These are phyloP conservation scores for Thelaira solivaga DNA, from an alignment of 2,888 invertebrate species.

Conservation along the genomic window DNA sequence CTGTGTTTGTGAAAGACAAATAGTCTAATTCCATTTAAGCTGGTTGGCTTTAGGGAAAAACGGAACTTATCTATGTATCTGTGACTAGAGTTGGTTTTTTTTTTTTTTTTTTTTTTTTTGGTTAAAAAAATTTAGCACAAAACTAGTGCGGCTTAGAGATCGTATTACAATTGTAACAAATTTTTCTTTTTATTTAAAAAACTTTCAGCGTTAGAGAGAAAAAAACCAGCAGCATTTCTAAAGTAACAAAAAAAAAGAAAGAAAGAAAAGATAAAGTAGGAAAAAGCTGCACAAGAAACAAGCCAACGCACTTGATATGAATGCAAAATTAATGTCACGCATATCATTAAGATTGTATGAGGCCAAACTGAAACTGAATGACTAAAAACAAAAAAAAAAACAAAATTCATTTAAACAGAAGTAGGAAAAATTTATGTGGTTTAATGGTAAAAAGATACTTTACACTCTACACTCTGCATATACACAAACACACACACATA, in stretches of 20 bases:
- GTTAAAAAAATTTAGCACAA: background rate
- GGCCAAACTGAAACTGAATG: constrained; percentile 28
- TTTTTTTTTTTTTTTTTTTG: background rate
- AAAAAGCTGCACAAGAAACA: too few relatives aligned
- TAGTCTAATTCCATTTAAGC: too few relatives aligned
- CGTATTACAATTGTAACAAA: constrained; percentile 31
- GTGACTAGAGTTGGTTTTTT: too few relatives aligned
- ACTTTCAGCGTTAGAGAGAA: background rate
- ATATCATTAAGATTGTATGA: constrained; percentile 60
- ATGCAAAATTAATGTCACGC: constrained; percentile 60
- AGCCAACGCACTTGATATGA: constrained; percentile 58
- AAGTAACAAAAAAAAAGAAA: background rate
- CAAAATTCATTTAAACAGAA: background rate
- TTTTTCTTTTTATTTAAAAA: constrained; percentile 28
- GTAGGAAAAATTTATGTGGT: background rate
- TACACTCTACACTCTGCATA: background rate
- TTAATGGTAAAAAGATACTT: constrained; percentile 1
- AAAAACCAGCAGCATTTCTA: background rate
- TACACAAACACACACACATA: background rate
- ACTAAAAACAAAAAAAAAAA: too few relatives aligned
- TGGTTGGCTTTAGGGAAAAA: too few relatives aligned
- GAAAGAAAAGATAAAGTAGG: too few relatives aligned
- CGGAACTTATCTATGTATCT: too few relatives aligned
- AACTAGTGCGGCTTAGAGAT: constrained; percentile 39
- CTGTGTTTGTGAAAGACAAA: too few relatives aligned